Evolutionary conservation across 2,888 invertebrate genomes (phyloP).

Genomic region (Lasioglossum villosulum): DNA sequence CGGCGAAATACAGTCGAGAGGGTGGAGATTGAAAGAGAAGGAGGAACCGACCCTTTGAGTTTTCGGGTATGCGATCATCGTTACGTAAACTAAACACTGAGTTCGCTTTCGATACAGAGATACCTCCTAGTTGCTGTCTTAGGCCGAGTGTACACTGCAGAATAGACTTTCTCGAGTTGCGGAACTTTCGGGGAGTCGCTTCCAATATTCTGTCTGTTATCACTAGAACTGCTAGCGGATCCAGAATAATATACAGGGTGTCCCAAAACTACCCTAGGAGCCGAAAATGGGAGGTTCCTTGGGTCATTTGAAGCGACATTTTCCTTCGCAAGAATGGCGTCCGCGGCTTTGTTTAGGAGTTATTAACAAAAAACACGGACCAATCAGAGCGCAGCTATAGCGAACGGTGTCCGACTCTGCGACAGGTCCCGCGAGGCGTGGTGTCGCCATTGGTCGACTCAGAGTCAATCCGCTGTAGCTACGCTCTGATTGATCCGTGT

Average conservation of each 20-base stretch:
- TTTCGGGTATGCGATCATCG: constrained; percentile 5
- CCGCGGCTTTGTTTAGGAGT: too few relatives aligned
- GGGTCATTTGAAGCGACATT: too few relatives aligned
- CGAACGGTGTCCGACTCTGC: too few relatives aligned
- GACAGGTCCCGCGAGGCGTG: too few relatives aligned
- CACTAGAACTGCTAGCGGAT: background rate
- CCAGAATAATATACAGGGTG: background rate
- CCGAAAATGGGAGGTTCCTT: too few relatives aligned
- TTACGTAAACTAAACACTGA: constrained; percentile 10
- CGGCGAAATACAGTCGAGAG: constrained; percentile 10
- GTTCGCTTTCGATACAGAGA: background rate
- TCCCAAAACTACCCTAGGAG: too few relatives aligned
- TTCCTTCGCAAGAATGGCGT: too few relatives aligned
- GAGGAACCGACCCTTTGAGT: background rate
- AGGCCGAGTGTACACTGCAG: background rate
- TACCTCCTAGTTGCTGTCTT: background rate
- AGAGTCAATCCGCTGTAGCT: too few relatives aligned
- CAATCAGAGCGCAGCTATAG: too few relatives aligned
- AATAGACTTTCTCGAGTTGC: background rate
- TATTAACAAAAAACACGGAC: too few relatives aligned
- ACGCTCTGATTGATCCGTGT: too few relatives aligned
- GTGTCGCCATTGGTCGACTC: too few relatives aligned
- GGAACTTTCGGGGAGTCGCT: background rate
- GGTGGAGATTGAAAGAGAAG: background rate
- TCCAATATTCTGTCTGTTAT: background rate